These are phyloP conservation scores for Tiphia femorata DNA, from an alignment of 2,888 invertebrate species.

Conservation along the genomic window DNA sequence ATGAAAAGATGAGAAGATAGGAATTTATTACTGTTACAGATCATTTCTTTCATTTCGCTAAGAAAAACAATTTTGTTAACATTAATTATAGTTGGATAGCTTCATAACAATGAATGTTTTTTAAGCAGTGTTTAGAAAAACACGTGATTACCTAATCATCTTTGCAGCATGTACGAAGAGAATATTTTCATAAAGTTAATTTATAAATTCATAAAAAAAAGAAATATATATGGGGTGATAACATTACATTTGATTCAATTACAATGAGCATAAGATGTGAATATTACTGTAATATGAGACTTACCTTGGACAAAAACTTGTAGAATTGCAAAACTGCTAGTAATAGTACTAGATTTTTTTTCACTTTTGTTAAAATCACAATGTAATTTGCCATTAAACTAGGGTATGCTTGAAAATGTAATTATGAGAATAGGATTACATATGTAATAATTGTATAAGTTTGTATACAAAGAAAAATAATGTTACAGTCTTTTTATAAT, in stretches of 20 bases:
- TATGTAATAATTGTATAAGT: constrained; percentile 25
- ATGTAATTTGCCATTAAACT: too few relatives aligned
- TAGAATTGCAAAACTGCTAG: constrained; percentile 4
- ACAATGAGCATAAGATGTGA: constrained; percentile 7
- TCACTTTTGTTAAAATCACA: too few relatives aligned
- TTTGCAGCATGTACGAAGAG: constrained; percentile 2
- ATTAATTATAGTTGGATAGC: neutral
- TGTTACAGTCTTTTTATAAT: constrained; percentile 33
- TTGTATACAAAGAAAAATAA: constrained; percentile 23
- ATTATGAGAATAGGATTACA: neutral
- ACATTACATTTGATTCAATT: constrained; percentile 16
- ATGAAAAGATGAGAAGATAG: too few relatives aligned
- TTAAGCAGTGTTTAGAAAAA: too few relatives aligned
- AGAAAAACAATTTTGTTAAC: constrained; percentile 5
- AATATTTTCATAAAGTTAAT: constrained; percentile 9
- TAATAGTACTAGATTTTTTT: neutral
- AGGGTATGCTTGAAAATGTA: too few relatives aligned
- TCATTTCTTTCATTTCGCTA: neutral
- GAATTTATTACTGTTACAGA: neutral
- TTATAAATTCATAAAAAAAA: constrained; percentile 3
- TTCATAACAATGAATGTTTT: neutral
- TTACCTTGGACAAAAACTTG: constrained; percentile 10
- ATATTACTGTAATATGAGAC: constrained; percentile 13
- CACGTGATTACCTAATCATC: too few relatives aligned
- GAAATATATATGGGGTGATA: constrained; percentile 8